Evolutionary conservation across 2,888 invertebrate species (phyloP), one percentile per base, ranked within the genome.

Genomic region (Parascotia fuliginaria): DNA sequence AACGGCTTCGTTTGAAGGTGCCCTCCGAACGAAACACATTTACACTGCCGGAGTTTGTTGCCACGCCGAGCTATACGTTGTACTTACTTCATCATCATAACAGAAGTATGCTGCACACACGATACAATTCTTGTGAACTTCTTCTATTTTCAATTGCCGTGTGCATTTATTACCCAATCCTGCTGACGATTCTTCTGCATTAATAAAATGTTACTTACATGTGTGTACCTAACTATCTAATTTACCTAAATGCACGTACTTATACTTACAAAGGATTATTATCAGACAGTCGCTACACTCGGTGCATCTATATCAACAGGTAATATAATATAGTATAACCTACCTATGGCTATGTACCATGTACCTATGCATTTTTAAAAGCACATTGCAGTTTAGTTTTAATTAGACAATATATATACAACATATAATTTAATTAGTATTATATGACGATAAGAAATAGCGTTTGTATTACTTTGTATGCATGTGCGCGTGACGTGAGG

Each of bases 1-100:
- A 91, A 91, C 84, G 90, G 77, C 87, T 73, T 77, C 77, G 74
- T 70, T 81, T 89, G 83, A 90, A 91, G 90, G 91, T 90, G 89
- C 87, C 89, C 89, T 80, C 78, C 68, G 64, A 73, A 70, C 60
- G 59, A 60, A 59, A 62, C 54, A 57, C 56, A 55, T 54, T 50
- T 16, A 34, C 13, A 19, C 12, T 14, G 55, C 40, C 43, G 24
- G 22, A 13, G 36, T 28, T 51, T 48, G 48, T 58, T 43, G 52
- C 36, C 46, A 33, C 27, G 42, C 34, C 42, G 38, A 15, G 15
- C 7, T 9, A 15, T 16, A 15, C 15, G 24, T n/a, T n/a, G n/a
- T n/a, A n/a, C n/a, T n/a, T n/a, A n/a, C n/a, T n/a, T n/a, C n/a
- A n/a, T n/a, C n/a, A n/a, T n/a, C n/a, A n/a, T n/a, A n/a, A n/a